phyloP scores from a whole-genome alignment of 2,113 vertebrate genomes.

The Pangasianodon gigas region DNA sequence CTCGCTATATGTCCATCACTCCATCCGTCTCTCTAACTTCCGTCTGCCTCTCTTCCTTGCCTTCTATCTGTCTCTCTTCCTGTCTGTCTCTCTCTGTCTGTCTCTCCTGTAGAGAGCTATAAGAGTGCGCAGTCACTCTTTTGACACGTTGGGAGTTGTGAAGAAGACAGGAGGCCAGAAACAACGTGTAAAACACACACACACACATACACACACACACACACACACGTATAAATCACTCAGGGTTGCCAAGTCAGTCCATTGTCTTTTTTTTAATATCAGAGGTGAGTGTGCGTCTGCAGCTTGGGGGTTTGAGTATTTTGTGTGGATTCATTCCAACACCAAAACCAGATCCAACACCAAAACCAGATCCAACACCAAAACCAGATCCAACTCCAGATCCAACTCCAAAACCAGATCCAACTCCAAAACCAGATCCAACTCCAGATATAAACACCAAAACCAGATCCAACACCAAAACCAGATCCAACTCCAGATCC shows the following conservation, averaged over 20 bases:
- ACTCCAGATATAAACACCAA: no score
- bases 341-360: neutral
- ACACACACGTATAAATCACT: neutral
- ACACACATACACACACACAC: neutral
- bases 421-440: no score
- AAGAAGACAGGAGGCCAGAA: slow-evolving; percentile 69
- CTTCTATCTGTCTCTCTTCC: no score
- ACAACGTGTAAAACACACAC: slow-evolving; percentile 61
- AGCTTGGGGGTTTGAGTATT: neutral
- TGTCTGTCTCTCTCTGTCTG: slow-evolving; percentile 46
- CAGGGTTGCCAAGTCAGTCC: neutral
- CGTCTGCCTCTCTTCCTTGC: neutral
- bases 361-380: neutral
- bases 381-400: neutral
- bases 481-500: no score
- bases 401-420: no score
- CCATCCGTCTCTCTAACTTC: neutral
- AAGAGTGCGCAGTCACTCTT: slow-evolving; percentile 85
- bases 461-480: no score
- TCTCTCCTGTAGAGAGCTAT: slow-evolving; percentile 80
- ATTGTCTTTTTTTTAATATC: neutral
- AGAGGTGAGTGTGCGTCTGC: neutral
- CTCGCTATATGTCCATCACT: neutral
- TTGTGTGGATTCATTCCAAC: neutral
- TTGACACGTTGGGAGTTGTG: slow-evolving; percentile 79